Conservation (phyloP, 1,140 invertebrate genomes). For the Drosophila kikkawai region DNA sequence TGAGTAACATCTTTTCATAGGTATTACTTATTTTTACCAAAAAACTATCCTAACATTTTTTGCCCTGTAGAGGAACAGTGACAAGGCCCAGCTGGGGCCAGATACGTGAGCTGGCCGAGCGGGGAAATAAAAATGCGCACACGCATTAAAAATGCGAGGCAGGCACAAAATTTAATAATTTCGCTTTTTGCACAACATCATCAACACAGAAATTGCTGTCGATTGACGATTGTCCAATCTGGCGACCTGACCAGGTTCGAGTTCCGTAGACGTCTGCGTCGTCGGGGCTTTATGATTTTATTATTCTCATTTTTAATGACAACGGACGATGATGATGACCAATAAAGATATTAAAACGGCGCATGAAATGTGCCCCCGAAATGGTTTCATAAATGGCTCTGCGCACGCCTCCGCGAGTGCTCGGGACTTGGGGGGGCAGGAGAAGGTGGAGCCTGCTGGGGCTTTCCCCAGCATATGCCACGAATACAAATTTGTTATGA, state of each 20-base stretch:
- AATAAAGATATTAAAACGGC: conserved; percentile 84
- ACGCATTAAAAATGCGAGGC: conserved; percentile 73
- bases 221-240: conserved; percentile 44
- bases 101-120: conserved; percentile 50
- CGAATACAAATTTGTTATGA: conserved; percentile 66
- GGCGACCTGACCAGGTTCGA: conserved; percentile 12
- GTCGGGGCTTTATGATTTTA: conserved; percentile 73
- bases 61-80: not conserved
- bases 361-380: conserved; percentile 80
- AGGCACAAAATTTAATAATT: conserved; percentile 82
- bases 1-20: no score
- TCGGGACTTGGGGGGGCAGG: not conserved
- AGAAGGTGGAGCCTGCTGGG: conserved; percentile 18
- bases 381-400: conserved; percentile 78
- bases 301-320: conserved; percentile 82
- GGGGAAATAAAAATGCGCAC: conserved; percentile 60
- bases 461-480: conserved; percentile 68
- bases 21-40: no score
- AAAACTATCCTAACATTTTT: no score
- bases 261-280: conserved; percentile 18
- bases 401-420: conserved; percentile 40
- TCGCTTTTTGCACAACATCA: conserved; percentile 78
- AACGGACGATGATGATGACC: conserved; percentile 77
- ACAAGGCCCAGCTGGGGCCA: conserved; percentile 44
- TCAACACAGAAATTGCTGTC: conserved; percentile 43